Evolutionary conservation across 2,888 invertebrate genomes (phyloP), one percentile per base, ranked within the genome.

Genomic region (Gnatocerus cornutus): DNA sequence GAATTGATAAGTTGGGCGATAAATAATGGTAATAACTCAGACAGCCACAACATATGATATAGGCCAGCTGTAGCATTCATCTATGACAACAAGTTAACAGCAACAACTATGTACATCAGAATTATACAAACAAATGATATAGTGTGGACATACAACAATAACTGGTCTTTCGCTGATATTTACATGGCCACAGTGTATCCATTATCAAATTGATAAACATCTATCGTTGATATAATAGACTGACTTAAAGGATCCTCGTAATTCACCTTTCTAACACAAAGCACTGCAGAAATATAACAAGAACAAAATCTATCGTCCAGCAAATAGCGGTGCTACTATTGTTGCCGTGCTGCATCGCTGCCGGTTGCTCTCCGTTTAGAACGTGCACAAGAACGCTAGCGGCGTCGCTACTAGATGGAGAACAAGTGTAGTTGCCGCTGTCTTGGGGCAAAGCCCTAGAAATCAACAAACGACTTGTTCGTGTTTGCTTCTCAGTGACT

Each of bases 361-460:
- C 85, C 4, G 85, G 85, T 69, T 84, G 82, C 77, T 85, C 85
- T 12, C 85, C 88, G 79, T 88, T 88, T 69, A 89, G 84, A 56
- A 89, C 88, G 76, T 89, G 88, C 59, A 89, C 88, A 68, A 88
- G 82, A 69, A 89, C 88, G 78, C 87, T 87, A 56, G 88, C 88
- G 13, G 87, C 86, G 75, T 88, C 88, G 52, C 88, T 84, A 73
- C 82, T 82, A 10, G 84, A 85, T 8, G 96, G 95, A 65, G 93
- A 92, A 84, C 95, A 96, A 69, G 95, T 96, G 85, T 96, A 96
- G 87, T 95, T 95, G 76, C 96, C 95, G 62, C 92, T 94, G 87
- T 95, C 95, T 71, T 91, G 78, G 43, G 94, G 90, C 76, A 92
- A 90, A 55, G 95, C 95, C 78, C 93, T 90, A 61, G 94, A 93